A percentile compares a stretch with the other conserved stretches of the same genome.
Evolutionary conservation across 2,113 vertebrate species (phyloP).

Genomic region (Trachemys scripta): DNA sequence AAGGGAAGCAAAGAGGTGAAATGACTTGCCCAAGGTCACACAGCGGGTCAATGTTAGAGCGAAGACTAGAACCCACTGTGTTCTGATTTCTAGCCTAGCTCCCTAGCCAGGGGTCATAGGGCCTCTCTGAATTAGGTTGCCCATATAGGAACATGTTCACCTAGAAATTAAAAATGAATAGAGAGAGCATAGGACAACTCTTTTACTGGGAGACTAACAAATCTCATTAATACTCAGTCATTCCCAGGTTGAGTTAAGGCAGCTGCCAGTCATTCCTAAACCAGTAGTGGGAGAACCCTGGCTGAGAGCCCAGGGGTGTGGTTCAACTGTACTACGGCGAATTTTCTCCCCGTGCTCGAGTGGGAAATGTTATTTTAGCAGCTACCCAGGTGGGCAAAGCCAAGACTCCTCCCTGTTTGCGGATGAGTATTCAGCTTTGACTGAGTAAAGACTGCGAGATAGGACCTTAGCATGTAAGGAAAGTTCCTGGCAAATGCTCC

Average conservation of each 20-base stretch:
- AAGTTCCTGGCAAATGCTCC: not conserved
- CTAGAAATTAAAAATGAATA: not conserved
- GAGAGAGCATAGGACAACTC: not conserved
- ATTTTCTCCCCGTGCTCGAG: not conserved
- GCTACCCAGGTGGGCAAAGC: not conserved
- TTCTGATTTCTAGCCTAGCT: not conserved
- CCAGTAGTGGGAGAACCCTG: not conserved
- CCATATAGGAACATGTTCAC: not conserved
- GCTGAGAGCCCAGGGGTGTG: not conserved
- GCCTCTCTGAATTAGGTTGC: not conserved
- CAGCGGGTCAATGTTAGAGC: not conserved
- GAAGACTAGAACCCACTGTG: not conserved
- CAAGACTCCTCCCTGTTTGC: not conserved
- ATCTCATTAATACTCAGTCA: not conserved
- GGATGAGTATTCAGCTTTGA: not conserved
- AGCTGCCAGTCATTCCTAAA: not conserved
- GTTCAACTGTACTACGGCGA: not conserved
- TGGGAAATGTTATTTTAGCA: not conserved
- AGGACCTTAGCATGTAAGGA: not conserved
- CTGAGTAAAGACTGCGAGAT: not conserved
- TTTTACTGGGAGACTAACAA: not conserved
- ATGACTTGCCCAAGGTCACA: not conserved
- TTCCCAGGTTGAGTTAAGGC: not conserved
- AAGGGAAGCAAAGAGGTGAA: not conserved
- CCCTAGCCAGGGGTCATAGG: not conserved